phyloP scores from a whole-genome alignment of 2,888 invertebrate genomes.

The Eudasyphora cyanicolor region DNA sequence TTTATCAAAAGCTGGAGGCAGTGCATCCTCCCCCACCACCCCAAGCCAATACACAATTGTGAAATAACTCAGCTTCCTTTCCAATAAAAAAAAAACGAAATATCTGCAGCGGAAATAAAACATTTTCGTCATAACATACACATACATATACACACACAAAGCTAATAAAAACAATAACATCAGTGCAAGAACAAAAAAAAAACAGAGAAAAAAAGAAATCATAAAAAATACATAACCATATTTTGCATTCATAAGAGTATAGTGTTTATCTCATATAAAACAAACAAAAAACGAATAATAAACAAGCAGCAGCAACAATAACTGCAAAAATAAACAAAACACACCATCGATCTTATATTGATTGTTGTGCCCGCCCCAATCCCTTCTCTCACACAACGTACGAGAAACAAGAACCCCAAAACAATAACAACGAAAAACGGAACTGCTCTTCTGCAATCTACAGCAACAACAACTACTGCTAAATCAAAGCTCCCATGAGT shows the following conservation, averaged over 20 bases:
- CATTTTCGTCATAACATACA: constrained; percentile 49
- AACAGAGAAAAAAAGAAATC: constrained; percentile 24
- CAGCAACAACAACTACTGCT: constrained; percentile 8
- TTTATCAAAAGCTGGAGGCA: background rate
- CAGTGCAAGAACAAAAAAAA: too few species aligned
- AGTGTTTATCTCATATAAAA: too few species aligned
- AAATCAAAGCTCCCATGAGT: background rate
- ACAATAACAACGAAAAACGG: background rate
- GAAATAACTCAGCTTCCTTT: constrained; percentile 1
- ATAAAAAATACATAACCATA: background rate
- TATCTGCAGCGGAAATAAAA: constrained; percentile 60
- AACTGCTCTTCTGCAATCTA: constrained; percentile 7
- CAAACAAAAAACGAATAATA: background rate
- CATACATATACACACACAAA: background rate
- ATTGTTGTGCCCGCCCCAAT: background rate
- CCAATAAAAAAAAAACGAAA: constrained; percentile 14
- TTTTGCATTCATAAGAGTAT: too few species aligned
- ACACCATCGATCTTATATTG: background rate
- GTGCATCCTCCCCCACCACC: background rate
- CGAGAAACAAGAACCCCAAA: too few species aligned
- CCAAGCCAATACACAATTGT: background rate
- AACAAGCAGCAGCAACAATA: constrained; percentile 8
- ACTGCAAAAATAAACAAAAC: background rate
- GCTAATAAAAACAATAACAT: too few species aligned
- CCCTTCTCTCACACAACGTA: too few species aligned